Evolutionary conservation across 2,113 vertebrate species (phyloP).

Genomic region (Charadrius vociferus): DNA sequence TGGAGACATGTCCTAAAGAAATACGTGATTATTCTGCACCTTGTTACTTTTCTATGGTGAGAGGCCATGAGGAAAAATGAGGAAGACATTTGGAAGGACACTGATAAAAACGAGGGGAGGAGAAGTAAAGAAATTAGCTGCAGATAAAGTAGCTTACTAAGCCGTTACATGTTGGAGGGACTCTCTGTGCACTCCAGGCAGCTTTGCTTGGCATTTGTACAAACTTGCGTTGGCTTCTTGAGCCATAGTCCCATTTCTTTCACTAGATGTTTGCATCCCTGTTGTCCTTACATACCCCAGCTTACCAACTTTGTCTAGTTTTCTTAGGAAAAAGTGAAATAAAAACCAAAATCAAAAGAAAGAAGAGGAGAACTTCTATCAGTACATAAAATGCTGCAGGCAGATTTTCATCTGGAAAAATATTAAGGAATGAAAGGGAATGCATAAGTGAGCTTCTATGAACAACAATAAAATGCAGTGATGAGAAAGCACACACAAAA

Average conservation of each 20-base stretch:
- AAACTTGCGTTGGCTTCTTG: neutral
- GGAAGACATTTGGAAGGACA: neutral
- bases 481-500: slow-evolving; percentile 43
- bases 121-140: neutral
- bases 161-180: neutral
- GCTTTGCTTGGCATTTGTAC: neutral
- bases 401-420: slow-evolving; percentile 69
- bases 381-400: slow-evolving; percentile 72
- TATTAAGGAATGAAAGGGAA: slow-evolving; percentile 72
- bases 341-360: slow-evolving; percentile 41
- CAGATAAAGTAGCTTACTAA: neutral
- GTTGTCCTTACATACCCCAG: slow-evolving; percentile 62
- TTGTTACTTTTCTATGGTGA: neutral
- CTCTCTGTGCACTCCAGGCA: neutral
- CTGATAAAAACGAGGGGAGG: neutral
- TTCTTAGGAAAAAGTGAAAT: slow-evolving; percentile 53
- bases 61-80: neutral
- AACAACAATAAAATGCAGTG: slow-evolving; percentile 50
- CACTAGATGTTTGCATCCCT: slow-evolving; percentile 22
- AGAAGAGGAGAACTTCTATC: slow-evolving; percentile 41
- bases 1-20: neutral
- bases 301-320: slow-evolving; percentile 57
- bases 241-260: neutral
- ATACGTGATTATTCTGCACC: neutral
- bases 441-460: slow-evolving; percentile 56